Percentiles rank a stretch among this genome's conserved stretches.
phyloP scores from a whole-genome alignment of 2,888 invertebrate species.

The Chalcosyrphus nemorum region DNA sequence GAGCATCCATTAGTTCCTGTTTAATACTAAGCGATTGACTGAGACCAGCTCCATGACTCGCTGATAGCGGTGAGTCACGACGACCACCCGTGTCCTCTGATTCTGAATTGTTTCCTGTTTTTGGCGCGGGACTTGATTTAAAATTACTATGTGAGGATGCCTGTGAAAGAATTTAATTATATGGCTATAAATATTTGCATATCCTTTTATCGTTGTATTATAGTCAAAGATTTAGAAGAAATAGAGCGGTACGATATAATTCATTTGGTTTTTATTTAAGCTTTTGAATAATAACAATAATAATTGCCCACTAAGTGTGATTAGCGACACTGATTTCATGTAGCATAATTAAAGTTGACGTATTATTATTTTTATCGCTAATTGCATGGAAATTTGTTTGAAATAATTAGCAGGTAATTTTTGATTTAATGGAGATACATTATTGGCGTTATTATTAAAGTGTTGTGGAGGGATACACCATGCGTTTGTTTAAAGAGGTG shows the following conservation, averaged over 20 bases:
- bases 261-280: background rate
- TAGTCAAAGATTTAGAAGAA: background rate
- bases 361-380: constrained; percentile 36
- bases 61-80: constrained; percentile 81
- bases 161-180: constrained; percentile 79
- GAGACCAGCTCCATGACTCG: constrained; percentile 79
- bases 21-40: constrained; percentile 82
- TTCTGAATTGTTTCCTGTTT: constrained; percentile 85
- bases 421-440: constrained; percentile 44
- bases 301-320: constrained; percentile 10
- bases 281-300: background rate
- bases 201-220: background rate
- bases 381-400: constrained; percentile 50
- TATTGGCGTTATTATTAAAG: constrained; percentile 39
- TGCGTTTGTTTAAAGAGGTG: constrained; percentile 16
- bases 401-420: constrained; percentile 41
- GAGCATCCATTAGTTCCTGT: constrained; percentile 82
- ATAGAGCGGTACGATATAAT: background rate
- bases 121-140: constrained; percentile 86
- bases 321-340: constrained; percentile 8
- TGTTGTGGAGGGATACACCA: background rate
- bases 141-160: constrained; percentile 86
- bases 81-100: constrained; percentile 81
- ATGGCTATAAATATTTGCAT: background rate
- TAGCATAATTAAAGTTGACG: constrained; percentile 21